These are phyloP conservation scores for Kuschelorhynchus macadamiae DNA, from an alignment of 2,888 invertebrate species.

Conservation along the genomic window DNA sequence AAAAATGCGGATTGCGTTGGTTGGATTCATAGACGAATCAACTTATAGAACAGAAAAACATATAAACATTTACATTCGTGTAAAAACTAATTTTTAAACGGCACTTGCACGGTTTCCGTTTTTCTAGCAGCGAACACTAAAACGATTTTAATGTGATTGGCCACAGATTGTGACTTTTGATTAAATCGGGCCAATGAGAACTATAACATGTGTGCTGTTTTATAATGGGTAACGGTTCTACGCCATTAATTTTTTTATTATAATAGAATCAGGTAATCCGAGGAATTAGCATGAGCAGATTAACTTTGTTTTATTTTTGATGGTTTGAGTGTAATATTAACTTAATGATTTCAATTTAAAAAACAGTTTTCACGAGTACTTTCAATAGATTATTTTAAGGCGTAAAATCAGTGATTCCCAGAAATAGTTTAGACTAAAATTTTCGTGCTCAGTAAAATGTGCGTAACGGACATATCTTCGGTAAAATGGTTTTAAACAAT, in stretches of 20 bases:
- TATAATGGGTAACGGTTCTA: slow-evolving; percentile 13
- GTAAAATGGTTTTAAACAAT: too few relatives aligned
- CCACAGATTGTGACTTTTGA: slow-evolving; percentile 26
- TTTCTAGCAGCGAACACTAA: slow-evolving; percentile 16
- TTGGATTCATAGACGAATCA: too few relatives aligned
- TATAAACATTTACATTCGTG: too few relatives aligned
- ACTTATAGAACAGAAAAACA: too few relatives aligned
- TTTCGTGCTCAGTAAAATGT: too few relatives aligned
- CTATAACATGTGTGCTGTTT: slow-evolving; percentile 17
- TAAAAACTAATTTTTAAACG: too few relatives aligned
- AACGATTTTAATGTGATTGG: slow-evolving; percentile 19
- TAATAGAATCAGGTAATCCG: neutral
- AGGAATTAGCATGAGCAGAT: neutral
- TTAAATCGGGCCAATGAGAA: slow-evolving; percentile 27
- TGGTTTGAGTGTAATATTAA: neutral
- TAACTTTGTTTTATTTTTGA: neutral
- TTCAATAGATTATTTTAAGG: too few relatives aligned
- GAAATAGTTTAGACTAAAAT: too few relatives aligned
- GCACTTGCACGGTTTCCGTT: slow-evolving; percentile 8
- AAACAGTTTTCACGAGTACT: neutral
- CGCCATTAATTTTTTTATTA: slow-evolving; percentile 9
- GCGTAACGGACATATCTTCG: too few relatives aligned
- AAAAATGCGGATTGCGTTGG: too few relatives aligned
- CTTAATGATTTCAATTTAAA: neutral
- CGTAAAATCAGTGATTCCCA: too few relatives aligned